Evolutionary conservation across 2,113 vertebrate genomes (phyloP).

Genomic region (Forbesichthys papilliferus): DNA sequence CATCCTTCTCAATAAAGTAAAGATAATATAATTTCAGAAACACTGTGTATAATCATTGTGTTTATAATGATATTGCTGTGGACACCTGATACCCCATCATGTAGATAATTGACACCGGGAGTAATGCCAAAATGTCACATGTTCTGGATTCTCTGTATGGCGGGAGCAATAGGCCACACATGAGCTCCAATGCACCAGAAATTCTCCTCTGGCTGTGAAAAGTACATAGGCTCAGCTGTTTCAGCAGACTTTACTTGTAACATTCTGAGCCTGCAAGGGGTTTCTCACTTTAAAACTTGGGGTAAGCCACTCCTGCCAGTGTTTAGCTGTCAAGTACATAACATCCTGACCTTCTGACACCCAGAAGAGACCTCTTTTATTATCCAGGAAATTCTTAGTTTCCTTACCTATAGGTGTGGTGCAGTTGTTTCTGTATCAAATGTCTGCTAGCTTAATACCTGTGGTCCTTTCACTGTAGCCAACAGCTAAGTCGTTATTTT

Average conservation of each 20-base stretch:
- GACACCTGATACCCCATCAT: too few species aligned
- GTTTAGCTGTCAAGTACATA: conserved; percentile 64
- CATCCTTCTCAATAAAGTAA: too few species aligned
- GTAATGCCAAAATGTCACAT: too few species aligned
- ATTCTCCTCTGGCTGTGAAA: too few species aligned
- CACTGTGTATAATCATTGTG: not conserved
- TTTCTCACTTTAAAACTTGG: conserved; percentile 24
- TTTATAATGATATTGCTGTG: not conserved
- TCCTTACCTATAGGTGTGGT: conserved; percentile 73
- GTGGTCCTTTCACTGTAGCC: conserved; percentile 46
- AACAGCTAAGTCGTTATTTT: conserved; percentile 47
- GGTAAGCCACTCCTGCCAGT: conserved; percentile 27
- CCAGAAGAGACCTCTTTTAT: conserved; percentile 67
- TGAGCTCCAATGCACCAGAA: too few species aligned
- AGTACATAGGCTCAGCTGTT: not conserved
- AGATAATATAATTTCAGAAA: not conserved
- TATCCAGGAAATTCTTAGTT: conserved; percentile 71
- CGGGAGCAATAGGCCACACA: too few species aligned
- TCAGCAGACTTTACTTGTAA: conserved; percentile 22
- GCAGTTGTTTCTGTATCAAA: conserved; percentile 63
- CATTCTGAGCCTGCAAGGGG: conserved; percentile 22
- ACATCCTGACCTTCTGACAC: conserved; percentile 57
- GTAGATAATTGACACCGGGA: too few species aligned
- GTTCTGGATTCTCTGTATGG: too few species aligned
- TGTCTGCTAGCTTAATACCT: conserved; percentile 66